Conservation (phyloP, 2,888 invertebrate species). For the Drosophila subsilvestris region DNA sequence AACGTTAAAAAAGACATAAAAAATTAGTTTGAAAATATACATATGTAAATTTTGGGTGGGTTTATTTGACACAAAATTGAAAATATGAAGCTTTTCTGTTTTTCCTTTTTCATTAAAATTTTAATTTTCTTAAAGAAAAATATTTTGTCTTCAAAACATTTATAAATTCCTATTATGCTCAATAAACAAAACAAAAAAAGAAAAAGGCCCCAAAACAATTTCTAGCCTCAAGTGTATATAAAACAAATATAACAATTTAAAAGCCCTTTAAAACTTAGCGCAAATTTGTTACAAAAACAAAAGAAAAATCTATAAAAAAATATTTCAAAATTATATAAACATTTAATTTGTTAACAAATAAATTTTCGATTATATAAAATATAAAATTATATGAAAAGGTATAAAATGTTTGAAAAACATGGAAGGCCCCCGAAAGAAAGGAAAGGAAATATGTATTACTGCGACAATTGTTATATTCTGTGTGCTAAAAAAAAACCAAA, state of each 20-base stretch:
- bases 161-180: slow-evolving; percentile 50
- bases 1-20: neutral
- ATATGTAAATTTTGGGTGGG: neutral
- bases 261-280: slow-evolving; percentile 52
- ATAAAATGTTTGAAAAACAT: slow-evolving; percentile 69
- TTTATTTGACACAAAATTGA: neutral
- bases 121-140: neutral
- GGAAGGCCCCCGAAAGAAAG: slow-evolving; percentile 57
- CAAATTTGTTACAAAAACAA: slow-evolving; percentile 57
- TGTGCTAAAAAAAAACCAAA: slow-evolving; percentile 56
- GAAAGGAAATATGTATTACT: slow-evolving; percentile 64
- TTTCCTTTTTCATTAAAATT: neutral
- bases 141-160: neutral
- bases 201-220: slow-evolving; percentile 26
- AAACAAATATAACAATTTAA: slow-evolving; percentile 54
- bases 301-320: slow-evolving; percentile 33
- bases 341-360: slow-evolving; percentile 51
- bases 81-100: neutral
- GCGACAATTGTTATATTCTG: slow-evolving; percentile 73
- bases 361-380: slow-evolving; percentile 48
- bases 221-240: slow-evolving; percentile 35
- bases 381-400: slow-evolving; percentile 44
- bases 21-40: slow-evolving; percentile 3
- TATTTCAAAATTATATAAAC: slow-evolving; percentile 12
- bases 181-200: slow-evolving; percentile 42